These are phyloP conservation scores for Ypsolopha sequella DNA, from an alignment of 2,888 invertebrate genomes.

Conservation along the genomic window DNA sequence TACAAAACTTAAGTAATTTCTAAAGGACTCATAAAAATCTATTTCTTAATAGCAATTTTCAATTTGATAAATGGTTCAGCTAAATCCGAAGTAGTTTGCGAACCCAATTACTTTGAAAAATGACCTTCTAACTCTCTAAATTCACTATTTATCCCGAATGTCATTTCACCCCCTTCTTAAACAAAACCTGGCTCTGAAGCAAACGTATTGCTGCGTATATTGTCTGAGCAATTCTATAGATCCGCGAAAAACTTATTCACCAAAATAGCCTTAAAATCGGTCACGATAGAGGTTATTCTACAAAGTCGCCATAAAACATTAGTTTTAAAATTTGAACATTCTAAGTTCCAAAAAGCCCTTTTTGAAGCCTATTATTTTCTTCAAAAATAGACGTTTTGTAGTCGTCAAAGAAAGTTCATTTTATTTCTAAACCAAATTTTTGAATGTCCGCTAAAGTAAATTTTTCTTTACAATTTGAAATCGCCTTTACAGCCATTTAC, in stretches of 20 bases:
- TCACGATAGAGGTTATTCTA: conserved; percentile 8
- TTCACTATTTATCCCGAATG: conserved; percentile 51
- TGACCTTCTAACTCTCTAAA: conserved; percentile 46
- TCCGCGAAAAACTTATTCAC: conserved; percentile 18
- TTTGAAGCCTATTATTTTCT: conserved; percentile 17
- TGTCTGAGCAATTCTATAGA: conserved; percentile 62
- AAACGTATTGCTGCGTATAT: conserved; percentile 57
- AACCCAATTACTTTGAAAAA: conserved; percentile 50
- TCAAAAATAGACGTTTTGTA: conserved; percentile 21
- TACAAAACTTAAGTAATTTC: no score
- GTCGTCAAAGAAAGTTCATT: conserved; percentile 17
- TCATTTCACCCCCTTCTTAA: conserved; percentile 60
- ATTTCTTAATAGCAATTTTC: no score
- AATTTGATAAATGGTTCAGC: neutral
- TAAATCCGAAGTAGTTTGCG: neutral
- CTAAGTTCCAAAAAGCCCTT: conserved; percentile 26
- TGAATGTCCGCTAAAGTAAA: conserved; percentile 47
- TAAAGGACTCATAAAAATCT: no score
- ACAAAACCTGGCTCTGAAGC: conserved; percentile 58
- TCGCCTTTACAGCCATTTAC: neutral
- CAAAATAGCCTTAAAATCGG: conserved; percentile 14
- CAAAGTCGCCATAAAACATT: conserved; percentile 10
- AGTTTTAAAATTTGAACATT: conserved; percentile 36
- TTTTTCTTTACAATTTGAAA: conserved; percentile 21
- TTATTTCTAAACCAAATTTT: conserved; percentile 22